phyloP scores from a whole-genome alignment of 1,140 invertebrate species.

The Hetaerina americana region DNA sequence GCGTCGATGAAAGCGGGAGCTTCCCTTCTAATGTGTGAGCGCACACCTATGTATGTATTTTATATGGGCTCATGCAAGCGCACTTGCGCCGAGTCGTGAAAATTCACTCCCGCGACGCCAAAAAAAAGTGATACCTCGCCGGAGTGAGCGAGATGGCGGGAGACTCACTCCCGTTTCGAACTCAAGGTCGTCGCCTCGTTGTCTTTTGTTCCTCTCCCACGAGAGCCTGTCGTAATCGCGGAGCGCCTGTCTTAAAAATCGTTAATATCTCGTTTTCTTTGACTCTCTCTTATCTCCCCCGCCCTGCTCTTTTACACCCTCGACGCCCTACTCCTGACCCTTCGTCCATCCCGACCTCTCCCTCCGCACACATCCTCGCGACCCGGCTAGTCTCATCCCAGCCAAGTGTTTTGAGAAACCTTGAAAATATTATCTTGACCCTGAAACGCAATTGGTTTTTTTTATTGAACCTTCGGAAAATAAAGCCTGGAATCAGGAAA shows the following conservation, averaged over 20 bases:
- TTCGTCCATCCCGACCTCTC: neutral
- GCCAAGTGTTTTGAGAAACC: no score
- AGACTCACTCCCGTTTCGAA: neutral
- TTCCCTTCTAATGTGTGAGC: neutral
- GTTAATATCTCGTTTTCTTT: no score
- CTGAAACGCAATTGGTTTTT: no score
- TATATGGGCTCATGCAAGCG: no score
- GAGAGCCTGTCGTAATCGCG: neutral
- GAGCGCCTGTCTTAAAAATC: constrained; percentile 1
- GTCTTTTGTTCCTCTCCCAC: neutral
- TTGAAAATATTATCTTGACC: no score
- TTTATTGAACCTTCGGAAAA: no score
- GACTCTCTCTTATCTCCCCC: neutral
- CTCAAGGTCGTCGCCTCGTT: neutral
- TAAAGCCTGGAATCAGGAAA: no score
- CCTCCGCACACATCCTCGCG: neutral
- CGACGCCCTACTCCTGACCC: neutral
- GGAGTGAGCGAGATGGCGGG: no score
- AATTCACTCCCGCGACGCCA: neutral
- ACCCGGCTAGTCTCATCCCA: no score
- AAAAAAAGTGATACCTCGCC: neutral
- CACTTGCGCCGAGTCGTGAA: no score
- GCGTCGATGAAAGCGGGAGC: neutral
- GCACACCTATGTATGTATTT: no score
- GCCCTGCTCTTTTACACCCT: no score